These are phyloP conservation scores for Bufo bufo DNA, from an alignment of 2,113 vertebrate genomes.

Conservation along the genomic window DNA sequence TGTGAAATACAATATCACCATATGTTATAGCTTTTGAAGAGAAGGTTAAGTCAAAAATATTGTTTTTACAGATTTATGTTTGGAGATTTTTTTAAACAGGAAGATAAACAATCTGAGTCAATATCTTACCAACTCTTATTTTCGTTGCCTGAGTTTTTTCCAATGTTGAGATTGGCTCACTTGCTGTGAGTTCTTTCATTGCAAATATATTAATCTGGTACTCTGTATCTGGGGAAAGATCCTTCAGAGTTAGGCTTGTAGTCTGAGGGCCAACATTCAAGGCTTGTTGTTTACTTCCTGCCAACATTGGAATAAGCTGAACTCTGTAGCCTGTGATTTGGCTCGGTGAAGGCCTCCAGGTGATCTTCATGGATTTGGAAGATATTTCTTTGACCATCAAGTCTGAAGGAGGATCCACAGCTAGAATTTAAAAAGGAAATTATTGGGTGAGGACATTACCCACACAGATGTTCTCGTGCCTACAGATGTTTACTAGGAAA, in stretches of 20 bases:
- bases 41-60: neutral
- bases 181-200: constrained; percentile 84
- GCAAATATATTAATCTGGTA: constrained; percentile 90
- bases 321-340: constrained; percentile 88
- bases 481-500: neutral
- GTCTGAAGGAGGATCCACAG: constrained; percentile 86
- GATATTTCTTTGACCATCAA: constrained; percentile 82
- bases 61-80: neutral
- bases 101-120: constrained; percentile 33
- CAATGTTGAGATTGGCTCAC: constrained; percentile 80
- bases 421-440: constrained; percentile 69
- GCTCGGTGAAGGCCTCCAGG: constrained; percentile 83
- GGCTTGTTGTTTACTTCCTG: constrained; percentile 80
- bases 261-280: constrained; percentile 81
- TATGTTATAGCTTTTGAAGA: constrained; percentile 19
- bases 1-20: constrained; percentile 66
- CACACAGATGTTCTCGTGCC: neutral
- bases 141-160: constrained; percentile 88
- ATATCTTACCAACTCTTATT: constrained; percentile 87
- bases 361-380: constrained; percentile 87
- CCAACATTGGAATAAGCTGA: constrained; percentile 85
- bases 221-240: constrained; percentile 86
- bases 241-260: constrained; percentile 78
- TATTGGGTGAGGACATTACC: constrained; percentile 20
- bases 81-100: constrained; percentile 31